Conservation (phyloP, 2,888 invertebrate species). For the Dicranocentrus wangi region DNA sequence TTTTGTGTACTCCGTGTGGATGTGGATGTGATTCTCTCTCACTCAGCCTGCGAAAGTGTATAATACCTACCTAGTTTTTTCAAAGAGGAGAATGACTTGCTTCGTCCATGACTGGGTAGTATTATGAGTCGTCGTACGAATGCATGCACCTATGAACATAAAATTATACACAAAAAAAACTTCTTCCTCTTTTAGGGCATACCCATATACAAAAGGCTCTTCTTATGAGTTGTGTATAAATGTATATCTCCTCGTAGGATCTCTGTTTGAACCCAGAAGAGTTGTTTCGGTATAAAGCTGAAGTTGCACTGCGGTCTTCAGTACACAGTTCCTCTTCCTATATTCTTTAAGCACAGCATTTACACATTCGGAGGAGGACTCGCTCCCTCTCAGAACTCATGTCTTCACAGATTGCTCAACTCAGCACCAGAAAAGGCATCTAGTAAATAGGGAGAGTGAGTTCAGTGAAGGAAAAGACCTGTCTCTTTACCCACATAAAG, state of each 20-base stretch:
- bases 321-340: not conserved
- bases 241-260: not conserved
- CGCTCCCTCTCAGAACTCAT: constrained; percentile 1
- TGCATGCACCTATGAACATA: constrained; percentile 53
- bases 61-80: constrained; percentile 48
- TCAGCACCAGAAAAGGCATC: constrained; percentile 41
- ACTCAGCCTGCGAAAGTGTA: constrained; percentile 31
- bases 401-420: constrained; percentile 47
- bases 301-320: constrained; percentile 4
- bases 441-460: constrained; percentile 19
- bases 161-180: constrained; percentile 37
- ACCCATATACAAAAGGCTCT: too few species aligned
- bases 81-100: constrained; percentile 58
- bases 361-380: constrained; percentile 9
- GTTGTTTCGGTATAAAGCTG: too few species aligned
- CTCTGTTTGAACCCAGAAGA: too few species aligned
- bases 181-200: constrained; percentile 23
- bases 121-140: constrained; percentile 49
- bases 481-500: too few species aligned
- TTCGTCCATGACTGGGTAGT: constrained; percentile 52
- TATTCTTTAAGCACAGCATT: too few species aligned
- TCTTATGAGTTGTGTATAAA: not conserved
- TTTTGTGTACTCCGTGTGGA: constrained; percentile 2
- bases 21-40: not conserved
- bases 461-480: constrained; percentile 25